A percentile compares a stretch with the other conserved stretches of the same genome.
Evolutionary conservation across 2,113 vertebrate genomes (phyloP).

Genomic region (Neolamprologus cancellatus): DNA sequence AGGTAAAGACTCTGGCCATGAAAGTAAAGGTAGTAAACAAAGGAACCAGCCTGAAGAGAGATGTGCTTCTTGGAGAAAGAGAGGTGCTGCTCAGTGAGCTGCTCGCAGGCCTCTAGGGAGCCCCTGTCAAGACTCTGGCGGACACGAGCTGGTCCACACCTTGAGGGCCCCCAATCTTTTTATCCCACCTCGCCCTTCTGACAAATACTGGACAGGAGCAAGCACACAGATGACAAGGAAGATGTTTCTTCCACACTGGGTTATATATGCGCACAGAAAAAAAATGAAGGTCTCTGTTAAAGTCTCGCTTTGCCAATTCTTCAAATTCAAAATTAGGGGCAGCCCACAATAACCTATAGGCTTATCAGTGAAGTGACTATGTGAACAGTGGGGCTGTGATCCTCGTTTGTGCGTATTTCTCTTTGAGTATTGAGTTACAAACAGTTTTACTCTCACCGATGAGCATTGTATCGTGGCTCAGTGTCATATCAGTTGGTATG

Average conservation of each 20-base stretch:
- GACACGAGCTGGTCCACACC: neutral
- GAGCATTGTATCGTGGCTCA: slow-evolving; percentile 10
- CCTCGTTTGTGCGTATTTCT: slow-evolving; percentile 4
- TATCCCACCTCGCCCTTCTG: neutral
- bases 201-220: neutral
- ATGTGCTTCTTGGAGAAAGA: slow-evolving; percentile 87
- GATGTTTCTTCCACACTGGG: neutral
- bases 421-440: neutral
- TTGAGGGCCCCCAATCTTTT: neutral
- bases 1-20: slow-evolving; percentile 83
- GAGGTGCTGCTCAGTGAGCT: slow-evolving; percentile 85
- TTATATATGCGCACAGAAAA: neutral
- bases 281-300: neutral
- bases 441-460: neutral
- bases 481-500: neutral
- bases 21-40: slow-evolving; percentile 97
- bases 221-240: neutral
- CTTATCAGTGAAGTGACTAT: neutral
- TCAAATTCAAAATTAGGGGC: neutral
- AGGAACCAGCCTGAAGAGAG: slow-evolving; percentile 90
- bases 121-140: slow-evolving; percentile 10
- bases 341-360: neutral
- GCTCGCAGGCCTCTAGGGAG: slow-evolving; percentile 69
- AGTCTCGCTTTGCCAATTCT: neutral
- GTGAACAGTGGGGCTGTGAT: neutral